These are phyloP conservation scores for Lepidochitona cinerea DNA, from an alignment of 2,888 invertebrate genomes.

Conservation along the genomic window DNA sequence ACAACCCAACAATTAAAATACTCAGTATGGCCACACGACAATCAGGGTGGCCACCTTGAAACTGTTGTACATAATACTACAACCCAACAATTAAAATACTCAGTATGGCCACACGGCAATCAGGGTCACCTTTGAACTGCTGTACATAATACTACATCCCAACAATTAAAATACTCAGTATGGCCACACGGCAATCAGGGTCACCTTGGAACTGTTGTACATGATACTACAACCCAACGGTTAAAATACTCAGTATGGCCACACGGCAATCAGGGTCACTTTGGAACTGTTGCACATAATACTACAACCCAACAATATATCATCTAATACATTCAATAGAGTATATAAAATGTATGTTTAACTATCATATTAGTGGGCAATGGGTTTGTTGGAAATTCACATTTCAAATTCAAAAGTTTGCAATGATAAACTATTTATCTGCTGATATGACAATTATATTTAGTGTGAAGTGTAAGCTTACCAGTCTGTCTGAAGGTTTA, in stretches of 20 bases:
- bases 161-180: conserved; percentile 60
- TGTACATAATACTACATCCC: conserved; percentile 53
- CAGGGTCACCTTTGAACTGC: conserved; percentile 63
- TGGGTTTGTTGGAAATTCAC: too few relatives aligned
- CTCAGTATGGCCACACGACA: conserved; percentile 64
- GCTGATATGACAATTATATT: too few relatives aligned
- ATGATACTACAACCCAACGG: conserved; percentile 49
- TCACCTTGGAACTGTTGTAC: conserved; percentile 66
- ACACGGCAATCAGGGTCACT: conserved; percentile 57
- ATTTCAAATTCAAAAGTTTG: too few relatives aligned
- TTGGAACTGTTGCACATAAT: conserved; percentile 11
- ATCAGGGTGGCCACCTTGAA: too few relatives aligned
- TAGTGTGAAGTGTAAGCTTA: too few relatives aligned
- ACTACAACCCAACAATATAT: conserved; percentile 64
- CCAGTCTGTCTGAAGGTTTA: conserved; percentile 53
- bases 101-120: conserved; percentile 60
- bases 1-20: conserved; percentile 67
- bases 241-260: conserved; percentile 67
- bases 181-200: conserved; percentile 57
- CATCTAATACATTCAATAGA: too few relatives aligned
- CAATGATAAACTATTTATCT: too few relatives aligned
- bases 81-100: conserved; percentile 68
- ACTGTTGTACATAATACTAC: conserved; percentile 28
- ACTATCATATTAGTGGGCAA: too few relatives aligned
- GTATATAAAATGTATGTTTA: too few relatives aligned